A percentile compares a stretch with the other conserved stretches of the same genome.
Evolutionary conservation across 2,888 invertebrate genomes (phyloP).

Genomic region (Leptinotarsa juncta): DNA sequence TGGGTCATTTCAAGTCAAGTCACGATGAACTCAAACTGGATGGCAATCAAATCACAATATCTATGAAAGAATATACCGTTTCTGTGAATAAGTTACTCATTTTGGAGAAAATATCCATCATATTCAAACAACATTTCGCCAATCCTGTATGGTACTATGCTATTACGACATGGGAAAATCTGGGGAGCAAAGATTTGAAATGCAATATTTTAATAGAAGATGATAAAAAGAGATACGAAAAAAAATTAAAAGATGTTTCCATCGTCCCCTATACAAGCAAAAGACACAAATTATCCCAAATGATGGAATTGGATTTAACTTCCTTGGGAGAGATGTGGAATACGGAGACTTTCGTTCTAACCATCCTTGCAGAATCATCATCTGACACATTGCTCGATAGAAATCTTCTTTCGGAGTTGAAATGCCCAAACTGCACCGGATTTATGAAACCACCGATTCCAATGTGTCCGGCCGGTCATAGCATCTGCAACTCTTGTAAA

Average conservation of each 20-base stretch:
- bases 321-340: neutral
- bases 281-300: neutral
- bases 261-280: neutral
- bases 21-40: neutral
- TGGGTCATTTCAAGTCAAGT: neutral
- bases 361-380: neutral
- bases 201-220: conserved; percentile 13
- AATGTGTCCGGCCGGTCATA: conserved; percentile 19
- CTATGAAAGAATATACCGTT: neutral
- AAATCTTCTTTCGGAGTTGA: conserved; percentile 10
- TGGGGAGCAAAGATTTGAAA: neutral
- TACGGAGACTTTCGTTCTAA: neutral
- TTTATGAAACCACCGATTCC: conserved; percentile 17
- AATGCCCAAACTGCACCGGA: conserved; percentile 19
- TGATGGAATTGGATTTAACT: neutral
- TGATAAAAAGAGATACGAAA: neutral
- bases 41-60: neutral
- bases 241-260: neutral
- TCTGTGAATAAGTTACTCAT: conserved; percentile 1
- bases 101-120: neutral
- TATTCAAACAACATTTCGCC: neutral
- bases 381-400: neutral
- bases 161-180: conserved; percentile 1
- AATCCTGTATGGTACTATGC: neutral
- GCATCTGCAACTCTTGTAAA: conserved; percentile 9